phyloP scores from a whole-genome alignment of 2,797 vertebrate genomes.

The Silurus lanzhouensis region DNA sequence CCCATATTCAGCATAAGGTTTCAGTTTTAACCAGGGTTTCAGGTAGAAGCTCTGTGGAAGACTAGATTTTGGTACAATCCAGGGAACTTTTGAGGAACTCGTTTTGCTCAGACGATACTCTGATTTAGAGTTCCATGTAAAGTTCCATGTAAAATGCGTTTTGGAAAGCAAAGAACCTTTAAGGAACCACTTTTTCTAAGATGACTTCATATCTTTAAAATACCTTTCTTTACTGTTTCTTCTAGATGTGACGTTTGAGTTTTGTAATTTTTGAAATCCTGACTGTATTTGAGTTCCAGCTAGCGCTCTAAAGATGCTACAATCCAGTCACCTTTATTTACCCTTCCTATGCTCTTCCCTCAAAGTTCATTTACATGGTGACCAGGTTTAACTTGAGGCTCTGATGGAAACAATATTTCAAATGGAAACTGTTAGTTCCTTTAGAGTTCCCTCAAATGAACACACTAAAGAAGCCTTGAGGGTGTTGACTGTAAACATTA shows the following conservation, averaged over 20 bases:
- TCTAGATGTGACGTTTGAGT: neutral
- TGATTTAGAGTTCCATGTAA: neutral
- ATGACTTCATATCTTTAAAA: neutral
- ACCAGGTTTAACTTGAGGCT: neutral
- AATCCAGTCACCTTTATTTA: neutral
- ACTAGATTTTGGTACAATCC: neutral
- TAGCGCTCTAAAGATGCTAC: neutral
- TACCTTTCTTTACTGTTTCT: neutral
- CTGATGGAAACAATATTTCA: neutral
- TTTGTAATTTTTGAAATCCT: neutral
- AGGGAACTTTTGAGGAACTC: neutral
- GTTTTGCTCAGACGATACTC: neutral
- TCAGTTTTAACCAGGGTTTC: neutral
- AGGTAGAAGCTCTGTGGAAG: neutral
- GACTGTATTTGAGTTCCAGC: neutral
- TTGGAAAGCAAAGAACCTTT: neutral
- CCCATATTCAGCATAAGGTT: neutral
- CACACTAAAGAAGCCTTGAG: neutral
- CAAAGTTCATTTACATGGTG: neutral
- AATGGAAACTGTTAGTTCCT: neutral
- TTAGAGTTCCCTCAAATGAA: neutral
- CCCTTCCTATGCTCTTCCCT: neutral
- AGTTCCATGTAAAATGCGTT: neutral
- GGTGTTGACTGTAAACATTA: neutral
- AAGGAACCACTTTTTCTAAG: neutral